Evolutionary conservation across 1,140 invertebrate genomes (phyloP), one percentile per base, ranked within the genome.

Genomic region (Pseudomyrmex concolor): DNA sequence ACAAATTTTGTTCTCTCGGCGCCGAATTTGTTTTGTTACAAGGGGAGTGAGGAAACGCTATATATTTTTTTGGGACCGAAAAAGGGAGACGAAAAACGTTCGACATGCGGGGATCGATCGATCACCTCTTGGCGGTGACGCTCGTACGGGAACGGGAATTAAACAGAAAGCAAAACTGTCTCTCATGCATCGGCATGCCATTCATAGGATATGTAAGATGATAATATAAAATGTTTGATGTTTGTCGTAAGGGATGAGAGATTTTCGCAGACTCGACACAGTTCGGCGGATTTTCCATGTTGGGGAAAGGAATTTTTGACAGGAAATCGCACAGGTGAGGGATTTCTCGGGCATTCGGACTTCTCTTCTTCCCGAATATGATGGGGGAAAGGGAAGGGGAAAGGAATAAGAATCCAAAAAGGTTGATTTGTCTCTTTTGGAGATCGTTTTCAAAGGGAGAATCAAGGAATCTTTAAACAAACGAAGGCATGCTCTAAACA

Each of bases 401-500:
- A 81, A 5, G 34, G 50, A 25, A 67, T 48, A 13, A 62, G 54
- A 25, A 83, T 59, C 34, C 34, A 34, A 34, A 34, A 34, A 17
- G 43, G 22, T 48, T 48, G 71, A 1, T 15, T 59, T 34, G 34
- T 71, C 12, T 5, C 71, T 80, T 80, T 67, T 22, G 45, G 50
- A 43, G 50, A 81, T 77, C 48, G 25, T 5, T 77, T 54, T 77
- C 17, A 19, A 25, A 63, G 59, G 57, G 85, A 90, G 85, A 76
- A 25, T 83, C 89, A 78, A 87, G 92, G 91, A 92, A 68, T 89
- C 66, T 89, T 92, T 92, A 94, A 94, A 94, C 92, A 93, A 94
- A 94, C 91, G 84, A 92, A 93, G 87, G 91, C 94, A 94, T 94
- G 94, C 94, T 94, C 93, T 94, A 94, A 93, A 94, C 93, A 94